Base-by-base conservation (phyloP, 2,888 invertebrate genomes). In the Blastobasis lacticolella region DNA sequence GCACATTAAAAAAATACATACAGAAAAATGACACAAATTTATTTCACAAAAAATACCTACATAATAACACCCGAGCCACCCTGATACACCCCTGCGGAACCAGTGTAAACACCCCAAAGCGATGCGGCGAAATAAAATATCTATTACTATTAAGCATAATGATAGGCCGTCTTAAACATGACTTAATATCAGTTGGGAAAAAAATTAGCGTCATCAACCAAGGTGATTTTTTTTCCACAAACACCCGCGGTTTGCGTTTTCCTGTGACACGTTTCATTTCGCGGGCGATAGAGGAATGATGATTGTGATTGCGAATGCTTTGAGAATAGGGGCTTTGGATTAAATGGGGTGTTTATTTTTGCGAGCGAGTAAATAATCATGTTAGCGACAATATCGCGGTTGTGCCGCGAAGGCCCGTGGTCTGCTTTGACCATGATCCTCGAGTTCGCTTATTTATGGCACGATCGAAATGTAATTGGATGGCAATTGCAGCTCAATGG, bases 131-230 rank as follows among this genome's bases (percentile, higher is more conserved):
- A 84, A 85, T 88, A 88, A 89, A 85, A 88, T 86, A 88, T 88
- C 88, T 89, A 89, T 88, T 87, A 87, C 88, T 88, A 89, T 89
- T 88, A 89, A 85, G 78, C 74, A 78, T 88, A 89, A 89, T 76
- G 88, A 85, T 75, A 73, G 81, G 73, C 75, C 82, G 84, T 84
- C 88, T 88, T 87, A 88, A 86, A 87, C 87, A 88, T 86, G 88
- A 88, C 88, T 88, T 88, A 89, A 89, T 88, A 89, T 88, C 87
- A 81, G 87, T 82, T 72, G 81, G 80, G 70, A 78, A 83, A 82
- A 85, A 88, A 85, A 88, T 87, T 86, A 77, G 80, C 61, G 66
- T 73, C 88, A 88, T 88, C 85, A 85, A 66, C 64, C 66, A 61
- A 58, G 63, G 64, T 70, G 64, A 66, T 61, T 62, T 55, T 67